These are phyloP conservation scores for Ceramica pisi DNA, from an alignment of 2,888 invertebrate genomes.

Conservation along the genomic window DNA sequence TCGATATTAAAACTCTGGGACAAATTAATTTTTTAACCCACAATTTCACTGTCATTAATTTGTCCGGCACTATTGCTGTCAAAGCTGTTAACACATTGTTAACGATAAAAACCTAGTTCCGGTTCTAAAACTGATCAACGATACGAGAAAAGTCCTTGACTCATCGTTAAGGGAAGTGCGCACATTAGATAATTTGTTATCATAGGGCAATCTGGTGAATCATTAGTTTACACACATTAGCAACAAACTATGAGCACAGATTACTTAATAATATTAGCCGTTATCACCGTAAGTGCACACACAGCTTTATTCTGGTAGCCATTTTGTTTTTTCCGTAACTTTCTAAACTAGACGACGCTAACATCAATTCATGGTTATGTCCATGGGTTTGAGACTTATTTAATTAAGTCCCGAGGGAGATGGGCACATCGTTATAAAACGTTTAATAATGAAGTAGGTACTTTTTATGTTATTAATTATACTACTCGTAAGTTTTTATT, in stretches of 20 bases:
- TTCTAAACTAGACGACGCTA: background rate
- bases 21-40: too few species aligned
- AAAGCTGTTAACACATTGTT: background rate
- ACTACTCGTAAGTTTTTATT: constrained; percentile 8
- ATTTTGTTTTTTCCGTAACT: constrained; percentile 1
- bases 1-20: constrained; percentile 25
- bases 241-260: constrained; percentile 18
- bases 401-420: constrained; percentile 20
- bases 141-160: constrained; percentile 17
- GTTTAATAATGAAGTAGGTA: constrained; percentile 13
- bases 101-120: background rate
- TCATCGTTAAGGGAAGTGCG: constrained; percentile 26
- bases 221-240: constrained; percentile 24
- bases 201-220: constrained; percentile 25
- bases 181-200: constrained; percentile 37
- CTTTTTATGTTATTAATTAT: constrained; percentile 20
- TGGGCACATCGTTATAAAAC: constrained; percentile 3
- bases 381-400: constrained; percentile 9
- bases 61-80: background rate
- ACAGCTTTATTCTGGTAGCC: constrained; percentile 12
- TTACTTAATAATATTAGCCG: constrained; percentile 21
- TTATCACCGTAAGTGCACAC: constrained; percentile 26
- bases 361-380: background rate
- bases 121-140: background rate
- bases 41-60: too few species aligned